A percentile compares a stretch with the other conserved stretches of the same genome.
Evolutionary conservation across 1,140 invertebrate genomes (phyloP).

Genomic region (Bombus consobrinus): DNA sequence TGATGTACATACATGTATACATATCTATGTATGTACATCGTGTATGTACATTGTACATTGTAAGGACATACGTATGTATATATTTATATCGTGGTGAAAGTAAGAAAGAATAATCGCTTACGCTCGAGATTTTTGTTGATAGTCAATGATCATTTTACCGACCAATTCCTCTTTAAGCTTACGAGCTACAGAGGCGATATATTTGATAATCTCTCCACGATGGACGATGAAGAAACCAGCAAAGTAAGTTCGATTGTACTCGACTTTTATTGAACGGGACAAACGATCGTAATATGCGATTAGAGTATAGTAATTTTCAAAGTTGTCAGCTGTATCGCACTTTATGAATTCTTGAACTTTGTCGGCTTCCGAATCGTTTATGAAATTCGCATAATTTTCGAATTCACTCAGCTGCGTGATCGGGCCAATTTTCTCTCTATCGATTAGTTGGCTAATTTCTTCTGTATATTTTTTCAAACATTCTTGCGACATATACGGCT

Average conservation of each 20-base stretch:
- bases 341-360: slow-evolving; percentile 88
- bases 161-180: slow-evolving; percentile 88
- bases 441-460: slow-evolving; percentile 85
- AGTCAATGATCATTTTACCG: slow-evolving; percentile 89
- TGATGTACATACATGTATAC: no score
- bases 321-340: slow-evolving; percentile 83
- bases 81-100: background rate
- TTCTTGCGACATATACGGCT: slow-evolving; percentile 87
- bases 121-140: slow-evolving; percentile 90
- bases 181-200: slow-evolving; percentile 87
- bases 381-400: slow-evolving; percentile 91
- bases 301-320: slow-evolving; percentile 87
- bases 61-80: no score
- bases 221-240: slow-evolving; percentile 95
- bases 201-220: slow-evolving; percentile 90
- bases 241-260: slow-evolving; percentile 87
- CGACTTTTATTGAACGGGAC: slow-evolving; percentile 85
- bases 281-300: slow-evolving; percentile 87
- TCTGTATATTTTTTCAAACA: slow-evolving; percentile 84
- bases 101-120: slow-evolving; percentile 78
- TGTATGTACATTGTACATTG: no score
- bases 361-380: slow-evolving; percentile 88
- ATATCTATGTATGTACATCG: no score
- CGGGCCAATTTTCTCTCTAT: slow-evolving; percentile 88
- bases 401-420: slow-evolving; percentile 89